These are phyloP conservation scores for Bufo gargarizans DNA, from an alignment of 2,113 vertebrate species.

Conservation along the genomic window DNA sequence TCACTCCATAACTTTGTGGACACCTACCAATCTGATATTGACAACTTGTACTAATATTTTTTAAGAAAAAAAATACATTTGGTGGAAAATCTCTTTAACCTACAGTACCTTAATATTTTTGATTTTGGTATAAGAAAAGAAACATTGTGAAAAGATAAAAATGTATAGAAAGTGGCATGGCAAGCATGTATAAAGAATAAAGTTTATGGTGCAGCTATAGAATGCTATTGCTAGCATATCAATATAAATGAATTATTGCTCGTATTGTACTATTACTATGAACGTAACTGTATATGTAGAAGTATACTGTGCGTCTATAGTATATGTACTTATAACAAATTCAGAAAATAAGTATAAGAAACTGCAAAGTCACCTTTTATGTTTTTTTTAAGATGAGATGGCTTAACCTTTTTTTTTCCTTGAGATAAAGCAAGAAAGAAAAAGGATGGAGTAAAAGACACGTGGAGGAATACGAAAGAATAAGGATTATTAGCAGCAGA, in stretches of 20 bases:
- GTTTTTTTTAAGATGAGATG: background rate
- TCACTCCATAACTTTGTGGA: too few species aligned
- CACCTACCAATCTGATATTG: too few species aligned
- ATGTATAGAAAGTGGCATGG: too few species aligned
- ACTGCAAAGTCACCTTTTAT: background rate
- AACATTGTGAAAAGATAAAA: too few species aligned
- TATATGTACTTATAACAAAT: background rate
- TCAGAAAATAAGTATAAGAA: background rate
- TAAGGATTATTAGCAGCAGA: conserved; percentile 70
- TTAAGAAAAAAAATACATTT: too few species aligned
- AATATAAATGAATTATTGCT: background rate
- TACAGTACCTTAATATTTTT: too few species aligned
- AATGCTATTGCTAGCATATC: too few species aligned
- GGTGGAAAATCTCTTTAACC: too few species aligned
- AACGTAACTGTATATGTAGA: too few species aligned
- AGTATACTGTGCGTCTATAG: background rate
- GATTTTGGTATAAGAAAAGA: too few species aligned
- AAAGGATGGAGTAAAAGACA: conserved; percentile 48
- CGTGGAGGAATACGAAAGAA: conserved; percentile 57
- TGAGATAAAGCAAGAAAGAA: conserved; percentile 45
- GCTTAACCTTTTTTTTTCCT: background rate
- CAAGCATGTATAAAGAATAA: too few species aligned
- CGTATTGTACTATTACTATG: background rate
- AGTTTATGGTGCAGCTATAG: too few species aligned
- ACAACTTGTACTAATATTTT: background rate